Conservation (phyloP, 2,888 invertebrate genomes). For the Hemaris fuciformis region DNA sequence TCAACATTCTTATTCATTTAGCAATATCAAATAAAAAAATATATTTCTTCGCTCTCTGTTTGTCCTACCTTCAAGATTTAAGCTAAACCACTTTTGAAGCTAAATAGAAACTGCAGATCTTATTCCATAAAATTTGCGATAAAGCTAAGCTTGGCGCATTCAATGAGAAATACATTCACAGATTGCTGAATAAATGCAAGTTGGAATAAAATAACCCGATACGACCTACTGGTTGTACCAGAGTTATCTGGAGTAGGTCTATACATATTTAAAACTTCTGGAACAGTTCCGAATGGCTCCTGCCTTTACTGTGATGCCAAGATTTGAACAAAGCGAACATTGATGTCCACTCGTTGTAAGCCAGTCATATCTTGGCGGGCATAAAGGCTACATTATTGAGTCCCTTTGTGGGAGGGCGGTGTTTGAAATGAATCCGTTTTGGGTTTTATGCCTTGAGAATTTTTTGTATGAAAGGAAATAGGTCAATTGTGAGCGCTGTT, state of each 20-base stretch:
- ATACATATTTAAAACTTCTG: slow-evolving; percentile 35
- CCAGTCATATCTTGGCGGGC: slow-evolving; percentile 38
- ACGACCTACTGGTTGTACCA: neutral
- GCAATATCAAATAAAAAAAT: too few relatives aligned
- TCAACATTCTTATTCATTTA: too few relatives aligned
- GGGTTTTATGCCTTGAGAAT: slow-evolving; percentile 17
- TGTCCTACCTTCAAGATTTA: neutral
- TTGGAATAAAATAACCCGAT: neutral
- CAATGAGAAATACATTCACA: neutral
- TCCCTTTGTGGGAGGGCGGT: slow-evolving; percentile 19
- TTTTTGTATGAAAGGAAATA: slow-evolving; percentile 13
- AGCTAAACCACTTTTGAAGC: neutral
- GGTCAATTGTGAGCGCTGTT: neutral
- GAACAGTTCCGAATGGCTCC: slow-evolving; percentile 36
- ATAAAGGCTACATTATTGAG: slow-evolving; percentile 23
- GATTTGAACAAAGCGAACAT: slow-evolving; percentile 53
- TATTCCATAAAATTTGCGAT: neutral
- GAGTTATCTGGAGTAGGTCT: slow-evolving; percentile 17
- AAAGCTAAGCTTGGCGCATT: neutral
- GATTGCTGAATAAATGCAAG: neutral
- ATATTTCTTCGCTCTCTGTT: too few relatives aligned
- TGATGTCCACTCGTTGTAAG: slow-evolving; percentile 24
- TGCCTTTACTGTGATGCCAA: slow-evolving; percentile 51
- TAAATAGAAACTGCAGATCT: neutral
- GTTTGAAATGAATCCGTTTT: slow-evolving; percentile 17